phyloP scores from a whole-genome alignment of 1,140 invertebrate genomes.

The Trachymyrmex cornetzi region DNA sequence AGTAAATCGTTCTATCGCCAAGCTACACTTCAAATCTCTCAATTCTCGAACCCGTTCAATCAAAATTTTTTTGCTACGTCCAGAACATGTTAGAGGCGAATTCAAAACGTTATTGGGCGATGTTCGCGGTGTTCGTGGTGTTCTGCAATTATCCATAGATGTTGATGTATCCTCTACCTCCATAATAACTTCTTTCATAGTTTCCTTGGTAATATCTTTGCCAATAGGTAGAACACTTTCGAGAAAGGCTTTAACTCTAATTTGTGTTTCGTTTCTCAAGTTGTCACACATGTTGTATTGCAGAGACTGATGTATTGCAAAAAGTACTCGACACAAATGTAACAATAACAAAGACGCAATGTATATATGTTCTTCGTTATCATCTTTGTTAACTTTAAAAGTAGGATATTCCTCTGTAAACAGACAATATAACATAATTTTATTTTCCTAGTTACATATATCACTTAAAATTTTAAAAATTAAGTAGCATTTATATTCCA shows the following conservation, averaged over 20 bases:
- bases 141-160: slow-evolving; percentile 70
- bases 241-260: slow-evolving; percentile 84
- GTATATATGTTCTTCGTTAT: slow-evolving; percentile 72
- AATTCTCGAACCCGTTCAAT: slow-evolving; percentile 80
- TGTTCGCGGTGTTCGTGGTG: slow-evolving; percentile 58
- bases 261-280: slow-evolving; percentile 80
- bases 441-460: slow-evolving; percentile 3
- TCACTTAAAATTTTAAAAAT: not conserved
- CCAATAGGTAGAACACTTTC: slow-evolving; percentile 80
- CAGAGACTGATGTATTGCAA: slow-evolving; percentile 78
- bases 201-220: slow-evolving; percentile 79
- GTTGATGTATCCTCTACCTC: slow-evolving; percentile 63
- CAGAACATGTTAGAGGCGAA: slow-evolving; percentile 80
- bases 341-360: slow-evolving; percentile 80
- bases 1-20: slow-evolving; percentile 82
- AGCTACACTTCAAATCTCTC: slow-evolving; percentile 75
- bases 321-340: slow-evolving; percentile 78
- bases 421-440: slow-evolving; percentile 1
- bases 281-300: slow-evolving; percentile 78
- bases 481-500: not conserved
- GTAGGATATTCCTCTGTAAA: slow-evolving; percentile 83
- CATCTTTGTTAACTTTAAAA: slow-evolving; percentile 69
- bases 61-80: slow-evolving; percentile 78
- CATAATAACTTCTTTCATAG: slow-evolving; percentile 74
- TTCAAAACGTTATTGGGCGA: slow-evolving; percentile 77